A percentile compares a stretch with the other conserved stretches of the same genome.
Conservation (phyloP, 2,888 invertebrate genomes). For the Hyppa rectilinea region DNA sequence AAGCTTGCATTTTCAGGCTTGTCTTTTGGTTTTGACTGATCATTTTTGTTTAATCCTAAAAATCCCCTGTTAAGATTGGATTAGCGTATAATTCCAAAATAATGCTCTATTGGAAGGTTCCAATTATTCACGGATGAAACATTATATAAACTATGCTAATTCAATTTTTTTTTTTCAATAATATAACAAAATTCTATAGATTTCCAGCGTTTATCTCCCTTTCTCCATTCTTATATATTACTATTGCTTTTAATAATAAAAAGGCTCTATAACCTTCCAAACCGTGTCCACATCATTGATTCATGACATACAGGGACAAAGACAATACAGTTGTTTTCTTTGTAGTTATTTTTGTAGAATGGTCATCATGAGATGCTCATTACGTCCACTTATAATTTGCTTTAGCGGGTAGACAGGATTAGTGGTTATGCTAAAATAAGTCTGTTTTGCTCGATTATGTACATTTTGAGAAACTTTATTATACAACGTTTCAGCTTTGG, state of each 20-base stretch:
- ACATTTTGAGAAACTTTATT: constrained; percentile 31
- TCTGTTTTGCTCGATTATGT: constrained; percentile 43
- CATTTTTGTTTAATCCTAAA: not conserved
- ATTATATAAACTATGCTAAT: not conserved
- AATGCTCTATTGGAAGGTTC: not conserved
- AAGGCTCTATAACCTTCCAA: constrained; percentile 38
- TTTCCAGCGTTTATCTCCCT: not conserved
- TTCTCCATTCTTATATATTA: not conserved
- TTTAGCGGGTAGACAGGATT: constrained; percentile 62
- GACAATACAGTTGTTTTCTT: constrained; percentile 84
- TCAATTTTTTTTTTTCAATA: not conserved
- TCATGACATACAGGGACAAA: constrained; percentile 86
- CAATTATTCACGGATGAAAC: not conserved
- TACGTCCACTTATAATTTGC: constrained; percentile 68
- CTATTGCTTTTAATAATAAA: constrained; percentile 9
- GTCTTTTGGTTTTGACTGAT: not conserved
- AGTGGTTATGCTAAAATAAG: constrained; percentile 59
- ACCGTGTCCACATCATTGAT: constrained; percentile 78
- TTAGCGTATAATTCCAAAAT: not conserved
- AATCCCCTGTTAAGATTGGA: not conserved
- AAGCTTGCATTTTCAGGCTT: constrained; percentile 21
- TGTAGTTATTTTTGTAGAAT: constrained; percentile 61
- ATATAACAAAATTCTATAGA: constrained; percentile 7
- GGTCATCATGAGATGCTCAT: constrained; percentile 59
- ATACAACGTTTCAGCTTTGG: not conserved